Percentiles rank a stretch among this genome's conserved stretches.
These are phyloP conservation scores for Halesus radiatus DNA, from an alignment of 1,140 invertebrate species.

Conservation along the genomic window DNA sequence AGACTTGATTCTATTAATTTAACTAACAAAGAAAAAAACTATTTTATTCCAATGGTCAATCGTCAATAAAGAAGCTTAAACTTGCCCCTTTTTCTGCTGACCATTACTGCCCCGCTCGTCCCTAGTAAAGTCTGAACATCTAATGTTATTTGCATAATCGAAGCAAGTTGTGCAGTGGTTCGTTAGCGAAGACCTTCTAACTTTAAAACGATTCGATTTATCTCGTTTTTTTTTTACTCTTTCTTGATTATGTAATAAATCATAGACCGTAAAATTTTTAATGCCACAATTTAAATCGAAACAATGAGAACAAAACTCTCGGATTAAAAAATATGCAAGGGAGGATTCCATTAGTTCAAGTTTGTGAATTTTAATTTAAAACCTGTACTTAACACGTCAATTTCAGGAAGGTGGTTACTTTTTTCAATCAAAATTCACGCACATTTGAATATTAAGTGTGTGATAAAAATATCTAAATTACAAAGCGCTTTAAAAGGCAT, in stretches of 20 bases:
- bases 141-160: conserved; percentile 34
- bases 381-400: conserved; percentile 20
- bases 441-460: conserved; percentile 7
- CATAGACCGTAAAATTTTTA: conserved; percentile 36
- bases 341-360: neutral
- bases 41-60: no score
- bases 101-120: neutral
- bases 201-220: conserved; percentile 16
- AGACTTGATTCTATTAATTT: no score
- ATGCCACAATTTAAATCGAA: conserved; percentile 18
- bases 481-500: conserved; percentile 9
- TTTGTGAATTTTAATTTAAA: neutral
- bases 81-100: neutral
- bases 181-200: conserved; percentile 20
- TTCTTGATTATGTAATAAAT: conserved; percentile 24
- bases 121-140: neutral
- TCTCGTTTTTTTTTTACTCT: conserved; percentile 19
- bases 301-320: conserved; percentile 1
- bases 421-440: neutral
- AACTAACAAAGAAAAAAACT: no score
- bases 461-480: conserved; percentile 4
- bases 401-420: neutral
- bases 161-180: conserved; percentile 31
- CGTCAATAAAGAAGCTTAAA: no score
- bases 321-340: neutral